These are phyloP conservation scores for Gymnosoma rotundatum DNA, from an alignment of 2,888 invertebrate genomes.

Conservation along the genomic window DNA sequence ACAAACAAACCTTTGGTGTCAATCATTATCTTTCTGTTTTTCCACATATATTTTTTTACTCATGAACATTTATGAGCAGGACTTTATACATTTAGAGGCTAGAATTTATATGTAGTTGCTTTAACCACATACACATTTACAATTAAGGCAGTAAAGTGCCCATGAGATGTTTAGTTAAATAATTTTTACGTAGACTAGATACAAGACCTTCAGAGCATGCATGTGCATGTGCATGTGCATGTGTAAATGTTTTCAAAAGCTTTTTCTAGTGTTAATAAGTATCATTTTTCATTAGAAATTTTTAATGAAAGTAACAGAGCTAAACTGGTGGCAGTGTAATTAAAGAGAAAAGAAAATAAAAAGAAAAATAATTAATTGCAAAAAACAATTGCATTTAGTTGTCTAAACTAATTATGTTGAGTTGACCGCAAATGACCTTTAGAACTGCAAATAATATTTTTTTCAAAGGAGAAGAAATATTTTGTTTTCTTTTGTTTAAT, in stretches of 20 bases:
- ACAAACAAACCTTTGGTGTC: slow-evolving; percentile 27
- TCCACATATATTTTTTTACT: not conserved
- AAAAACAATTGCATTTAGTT: slow-evolving; percentile 44
- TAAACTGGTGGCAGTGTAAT: not conserved
- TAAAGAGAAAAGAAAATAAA: not conserved
- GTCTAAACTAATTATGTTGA: slow-evolving; percentile 37
- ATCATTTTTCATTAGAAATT: slow-evolving; percentile 61
- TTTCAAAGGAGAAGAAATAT: not conserved
- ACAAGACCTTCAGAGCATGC: not conserved
- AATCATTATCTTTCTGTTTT: slow-evolving; percentile 30
- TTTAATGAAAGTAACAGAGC: slow-evolving; percentile 38
- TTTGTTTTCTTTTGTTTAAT: not conserved
- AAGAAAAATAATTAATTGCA: slow-evolving; percentile 26
- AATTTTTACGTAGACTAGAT: not conserved
- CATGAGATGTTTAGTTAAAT: not conserved
- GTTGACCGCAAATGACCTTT: slow-evolving; percentile 29
- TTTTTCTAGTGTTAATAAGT: slow-evolving; percentile 53
- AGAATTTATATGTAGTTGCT: not conserved
- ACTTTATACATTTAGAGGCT: not conserved
- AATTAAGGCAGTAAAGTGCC: slow-evolving; percentile 1
- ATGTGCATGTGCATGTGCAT: not conserved
- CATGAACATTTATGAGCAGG: not conserved
- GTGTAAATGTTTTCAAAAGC: not conserved
- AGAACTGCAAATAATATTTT: not conserved
- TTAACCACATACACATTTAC: not conserved